These are phyloP conservation scores for Trachelus iudaicus DNA, from an alignment of 2,888 invertebrate genomes.

Conservation along the genomic window DNA sequence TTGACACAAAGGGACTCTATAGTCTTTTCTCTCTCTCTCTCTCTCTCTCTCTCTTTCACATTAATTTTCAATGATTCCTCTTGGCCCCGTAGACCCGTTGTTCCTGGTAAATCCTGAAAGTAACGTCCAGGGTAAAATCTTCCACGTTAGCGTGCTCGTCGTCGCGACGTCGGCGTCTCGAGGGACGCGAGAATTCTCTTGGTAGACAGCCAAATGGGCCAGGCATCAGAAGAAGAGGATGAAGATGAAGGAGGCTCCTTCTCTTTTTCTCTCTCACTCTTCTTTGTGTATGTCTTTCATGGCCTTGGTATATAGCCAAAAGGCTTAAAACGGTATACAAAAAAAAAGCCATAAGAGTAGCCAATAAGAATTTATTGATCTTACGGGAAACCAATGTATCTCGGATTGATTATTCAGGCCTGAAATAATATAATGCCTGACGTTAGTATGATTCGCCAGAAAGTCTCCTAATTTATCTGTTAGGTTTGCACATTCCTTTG, in stretches of 20 bases:
- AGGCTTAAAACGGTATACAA: neutral
- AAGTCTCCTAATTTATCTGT: neutral
- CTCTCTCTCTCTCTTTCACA: neutral
- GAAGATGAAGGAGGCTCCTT: slow-evolving; percentile 8
- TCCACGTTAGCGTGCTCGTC: neutral
- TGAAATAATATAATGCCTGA: neutral
- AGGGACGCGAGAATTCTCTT: slow-evolving; percentile 28
- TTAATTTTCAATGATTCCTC: neutral
- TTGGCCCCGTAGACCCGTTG: neutral
- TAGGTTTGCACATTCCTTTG: neutral
- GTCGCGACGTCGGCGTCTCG: slow-evolving; percentile 13
- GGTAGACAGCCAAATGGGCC: slow-evolving; percentile 47
- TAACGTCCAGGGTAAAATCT: neutral
- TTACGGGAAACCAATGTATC: neutral
- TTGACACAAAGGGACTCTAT: neutral
- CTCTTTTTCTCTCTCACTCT: neutral
- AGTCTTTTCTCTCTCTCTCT: neutral
- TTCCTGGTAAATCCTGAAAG: neutral
- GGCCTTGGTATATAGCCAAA: slow-evolving; percentile 16
- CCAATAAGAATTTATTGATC: neutral
- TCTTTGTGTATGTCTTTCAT: neutral
- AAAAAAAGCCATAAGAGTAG: neutral
- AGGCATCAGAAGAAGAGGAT: slow-evolving; percentile 20
- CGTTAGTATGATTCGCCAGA: neutral
- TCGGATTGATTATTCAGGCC: neutral